Conservation (phyloP, 2,113 vertebrate genomes). For the Neoarius graeffei region DNA sequence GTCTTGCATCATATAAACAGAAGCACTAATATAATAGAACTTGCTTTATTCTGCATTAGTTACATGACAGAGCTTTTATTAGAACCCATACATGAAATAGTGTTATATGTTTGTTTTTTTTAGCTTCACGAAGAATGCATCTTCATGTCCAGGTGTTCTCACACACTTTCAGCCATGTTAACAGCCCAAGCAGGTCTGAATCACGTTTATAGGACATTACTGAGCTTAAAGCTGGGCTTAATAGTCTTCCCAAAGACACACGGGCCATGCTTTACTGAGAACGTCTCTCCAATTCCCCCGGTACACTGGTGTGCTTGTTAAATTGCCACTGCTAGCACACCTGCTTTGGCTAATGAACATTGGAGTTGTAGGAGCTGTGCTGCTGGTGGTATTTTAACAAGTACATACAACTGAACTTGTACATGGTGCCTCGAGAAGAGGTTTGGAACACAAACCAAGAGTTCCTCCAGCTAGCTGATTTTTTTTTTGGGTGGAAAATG, state of each 20-base stretch:
- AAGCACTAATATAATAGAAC: not conserved
- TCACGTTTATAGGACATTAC: not conserved
- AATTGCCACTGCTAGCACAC: not conserved
- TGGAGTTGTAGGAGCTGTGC: too few species aligned
- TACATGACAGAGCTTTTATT: not conserved
- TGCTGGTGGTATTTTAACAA: not conserved
- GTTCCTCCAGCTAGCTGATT: not conserved
- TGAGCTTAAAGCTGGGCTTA: not conserved
- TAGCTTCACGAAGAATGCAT: not conserved
- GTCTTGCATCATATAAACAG: not conserved
- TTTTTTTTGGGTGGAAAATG: not conserved
- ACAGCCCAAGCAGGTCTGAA: not conserved
- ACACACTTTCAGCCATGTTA: not conserved
- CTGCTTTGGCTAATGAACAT: not conserved
- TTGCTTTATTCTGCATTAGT: not conserved
- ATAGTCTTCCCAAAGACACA: not conserved
- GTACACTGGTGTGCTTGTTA: not conserved
- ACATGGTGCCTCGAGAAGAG: not conserved
- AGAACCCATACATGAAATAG: not conserved
- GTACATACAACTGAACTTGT: not conserved
- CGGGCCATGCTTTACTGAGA: not conserved
- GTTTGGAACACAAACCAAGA: not conserved
- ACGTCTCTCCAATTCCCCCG: not conserved
- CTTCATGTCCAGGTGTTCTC: not conserved
- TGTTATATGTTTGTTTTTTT: not conserved